Evolutionary conservation across 2,797 vertebrate genomes (phyloP).

Genomic region (Pseudomugil gertrudae): DNA sequence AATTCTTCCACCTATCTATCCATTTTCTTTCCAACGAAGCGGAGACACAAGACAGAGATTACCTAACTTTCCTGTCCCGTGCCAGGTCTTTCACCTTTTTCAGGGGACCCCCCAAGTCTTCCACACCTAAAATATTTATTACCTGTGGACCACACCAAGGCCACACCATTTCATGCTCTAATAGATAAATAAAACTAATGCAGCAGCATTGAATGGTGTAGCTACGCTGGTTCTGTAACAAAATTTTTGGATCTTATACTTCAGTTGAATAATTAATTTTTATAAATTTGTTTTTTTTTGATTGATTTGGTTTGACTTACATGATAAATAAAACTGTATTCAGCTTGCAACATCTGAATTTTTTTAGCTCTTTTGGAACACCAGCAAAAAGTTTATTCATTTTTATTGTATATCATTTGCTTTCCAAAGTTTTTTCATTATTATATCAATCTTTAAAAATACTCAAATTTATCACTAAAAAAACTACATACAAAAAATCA

Average conservation of each 20-base stretch:
- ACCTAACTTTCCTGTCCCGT: not conserved
- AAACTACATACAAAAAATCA: too few species aligned
- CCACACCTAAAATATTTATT: not conserved
- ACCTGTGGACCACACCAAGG: not conserved
- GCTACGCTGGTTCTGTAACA: not conserved
- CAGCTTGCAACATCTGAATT: not conserved
- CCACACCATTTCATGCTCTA: too few species aligned
- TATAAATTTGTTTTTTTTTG: too few species aligned
- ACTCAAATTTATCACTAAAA: too few species aligned
- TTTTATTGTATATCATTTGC: not conserved
- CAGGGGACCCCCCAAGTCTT: not conserved
- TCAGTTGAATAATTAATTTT: too few species aligned
- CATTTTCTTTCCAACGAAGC: too few species aligned
- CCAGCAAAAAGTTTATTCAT: not conserved
- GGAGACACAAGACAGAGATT: not conserved
- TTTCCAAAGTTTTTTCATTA: not conserved
- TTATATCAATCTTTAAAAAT: too few species aligned
- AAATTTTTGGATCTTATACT: not conserved
- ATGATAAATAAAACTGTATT: not conserved
- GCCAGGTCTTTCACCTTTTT: not conserved
- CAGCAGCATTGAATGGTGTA: not conserved
- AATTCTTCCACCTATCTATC: not conserved
- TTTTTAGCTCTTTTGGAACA: not conserved
- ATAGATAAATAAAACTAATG: too few species aligned
- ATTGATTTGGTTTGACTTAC: too few species aligned